Evolutionary conservation across 2,797 vertebrate genomes (phyloP).

Genomic region (Trachops cirrhosus): DNA sequence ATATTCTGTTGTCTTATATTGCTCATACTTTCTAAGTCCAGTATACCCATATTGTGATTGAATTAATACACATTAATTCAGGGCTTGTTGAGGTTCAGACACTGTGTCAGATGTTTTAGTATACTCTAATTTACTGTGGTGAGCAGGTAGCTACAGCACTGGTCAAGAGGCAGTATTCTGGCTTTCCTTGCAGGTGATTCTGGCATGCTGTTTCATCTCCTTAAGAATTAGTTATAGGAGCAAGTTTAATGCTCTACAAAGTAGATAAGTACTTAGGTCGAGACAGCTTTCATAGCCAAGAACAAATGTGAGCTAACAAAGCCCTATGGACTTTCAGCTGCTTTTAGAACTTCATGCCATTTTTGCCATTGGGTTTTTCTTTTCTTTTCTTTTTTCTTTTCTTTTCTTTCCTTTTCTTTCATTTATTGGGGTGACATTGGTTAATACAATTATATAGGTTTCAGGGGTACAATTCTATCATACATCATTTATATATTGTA

Average conservation of each 20-base stretch:
- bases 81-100: neutral
- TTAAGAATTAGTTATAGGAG: neutral
- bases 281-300: neutral
- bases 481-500: neutral
- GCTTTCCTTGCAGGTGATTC: neutral
- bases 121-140: neutral
- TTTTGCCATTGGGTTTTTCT: neutral
- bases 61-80: neutral
- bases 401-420: too few species aligned
- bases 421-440: neutral
- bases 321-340: neutral
- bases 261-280: neutral
- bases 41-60: neutral
- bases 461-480: neutral
- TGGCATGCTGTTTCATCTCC: neutral
- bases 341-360: neutral
- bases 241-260: neutral
- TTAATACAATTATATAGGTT: neutral
- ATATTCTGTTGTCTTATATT: neutral
- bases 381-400: too few species aligned
- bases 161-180: neutral
- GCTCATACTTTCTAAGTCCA: neutral
- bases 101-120: neutral
- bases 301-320: neutral
- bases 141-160: neutral